Conservation (phyloP, 1,140 invertebrate genomes). For the Cylas formicarius region DNA sequence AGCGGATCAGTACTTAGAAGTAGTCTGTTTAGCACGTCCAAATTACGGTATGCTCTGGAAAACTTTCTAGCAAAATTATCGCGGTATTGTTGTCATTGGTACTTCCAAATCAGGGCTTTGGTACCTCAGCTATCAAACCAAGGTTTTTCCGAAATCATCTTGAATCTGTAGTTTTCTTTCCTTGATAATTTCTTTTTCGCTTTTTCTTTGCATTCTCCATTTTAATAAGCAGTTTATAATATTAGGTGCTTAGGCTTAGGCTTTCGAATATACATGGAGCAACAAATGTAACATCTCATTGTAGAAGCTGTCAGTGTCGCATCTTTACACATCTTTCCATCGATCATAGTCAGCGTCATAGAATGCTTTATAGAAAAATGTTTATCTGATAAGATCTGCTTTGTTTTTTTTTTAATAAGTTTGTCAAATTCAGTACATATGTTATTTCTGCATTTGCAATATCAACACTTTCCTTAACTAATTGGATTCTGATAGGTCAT, state of each 20-base stretch:
- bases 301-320: conserved; percentile 37
- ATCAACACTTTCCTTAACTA: conserved; percentile 30
- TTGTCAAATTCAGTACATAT: conserved; percentile 13
- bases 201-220: conserved; percentile 20
- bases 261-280: conserved; percentile 41
- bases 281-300: conserved; percentile 39
- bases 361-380: conserved; percentile 24
- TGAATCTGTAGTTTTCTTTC: conserved; percentile 34
- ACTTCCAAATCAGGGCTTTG: conserved; percentile 36
- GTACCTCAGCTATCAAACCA: conserved; percentile 36
- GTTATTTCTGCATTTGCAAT: conserved; percentile 31
- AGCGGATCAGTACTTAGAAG: conserved; percentile 33
- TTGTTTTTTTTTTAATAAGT: background rate
- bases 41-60: conserved; percentile 27
- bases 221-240: conserved; percentile 36
- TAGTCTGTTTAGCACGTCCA: conserved; percentile 31
- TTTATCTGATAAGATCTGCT: conserved; percentile 1
- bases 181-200: conserved; percentile 22
- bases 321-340: conserved; percentile 41
- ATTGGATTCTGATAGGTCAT: conserved; percentile 33
- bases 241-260: conserved; percentile 36
- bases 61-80: conserved; percentile 31
- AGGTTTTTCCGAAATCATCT: conserved; percentile 31
- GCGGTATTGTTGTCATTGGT: conserved; percentile 34
- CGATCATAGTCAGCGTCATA: conserved; percentile 39